Evolutionary conservation across 2,888 invertebrate genomes (phyloP).

Genomic region (Pycnomerus fuliginosus): DNA sequence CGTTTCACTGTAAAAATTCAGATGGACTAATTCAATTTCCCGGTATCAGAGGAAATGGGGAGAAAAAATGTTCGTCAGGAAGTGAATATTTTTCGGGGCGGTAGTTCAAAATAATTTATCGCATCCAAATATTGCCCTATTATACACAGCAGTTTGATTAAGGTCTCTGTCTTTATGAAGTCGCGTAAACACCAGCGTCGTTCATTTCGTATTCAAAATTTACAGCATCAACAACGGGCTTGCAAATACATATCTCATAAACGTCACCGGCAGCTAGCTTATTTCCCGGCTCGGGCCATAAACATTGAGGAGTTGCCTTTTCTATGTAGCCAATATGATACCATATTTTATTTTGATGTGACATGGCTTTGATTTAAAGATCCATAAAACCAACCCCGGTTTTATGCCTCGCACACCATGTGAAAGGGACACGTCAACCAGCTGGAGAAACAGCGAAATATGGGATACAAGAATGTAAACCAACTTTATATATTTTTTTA

Average conservation of each 20-base stretch:
- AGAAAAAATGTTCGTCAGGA: slow-evolving; percentile 8
- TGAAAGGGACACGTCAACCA: too few relatives aligned
- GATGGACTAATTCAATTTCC: slow-evolving; percentile 6
- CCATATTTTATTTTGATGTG: slow-evolving; percentile 52
- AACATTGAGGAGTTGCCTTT: slow-evolving; percentile 49
- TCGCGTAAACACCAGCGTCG: slow-evolving; percentile 30
- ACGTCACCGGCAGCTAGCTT: slow-evolving; percentile 49
- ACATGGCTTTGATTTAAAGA: slow-evolving; percentile 49
- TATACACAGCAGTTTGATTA: slow-evolving; percentile 22
- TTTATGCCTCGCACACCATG: too few relatives aligned
- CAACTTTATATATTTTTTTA: too few relatives aligned
- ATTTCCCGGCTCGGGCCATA: slow-evolving; percentile 46
- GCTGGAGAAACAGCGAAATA: too few relatives aligned
- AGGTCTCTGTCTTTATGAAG: slow-evolving; percentile 29
- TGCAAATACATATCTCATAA: slow-evolving; percentile 51
- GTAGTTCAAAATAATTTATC: slow-evolving; percentile 16
- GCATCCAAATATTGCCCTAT: slow-evolving; percentile 20
- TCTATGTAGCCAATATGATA: slow-evolving; percentile 50
- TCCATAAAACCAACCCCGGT: slow-evolving; percentile 47
- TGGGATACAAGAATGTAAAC: too few relatives aligned
- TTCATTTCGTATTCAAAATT: slow-evolving; percentile 39
- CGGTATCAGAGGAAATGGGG: slow-evolving; percentile 3
- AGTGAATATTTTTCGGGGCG: slow-evolving; percentile 7
- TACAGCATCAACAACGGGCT: slow-evolving; percentile 30
- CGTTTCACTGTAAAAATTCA: slow-evolving; percentile 1